Conservation (phyloP, 1,140 invertebrate species). For the Grapholita molesta region DNA sequence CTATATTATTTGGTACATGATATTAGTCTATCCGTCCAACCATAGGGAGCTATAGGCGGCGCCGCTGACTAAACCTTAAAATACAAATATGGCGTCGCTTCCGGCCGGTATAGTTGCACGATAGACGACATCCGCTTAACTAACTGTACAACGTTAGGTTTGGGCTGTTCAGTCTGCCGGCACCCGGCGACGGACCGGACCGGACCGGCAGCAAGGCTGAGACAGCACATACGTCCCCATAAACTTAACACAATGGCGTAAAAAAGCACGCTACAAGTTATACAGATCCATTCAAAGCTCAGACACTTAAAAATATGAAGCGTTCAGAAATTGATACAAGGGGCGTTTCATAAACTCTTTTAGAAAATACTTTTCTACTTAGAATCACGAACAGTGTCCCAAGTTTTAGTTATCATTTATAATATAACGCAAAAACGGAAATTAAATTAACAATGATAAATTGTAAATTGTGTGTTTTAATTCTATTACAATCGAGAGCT, state of each 20-base stretch:
- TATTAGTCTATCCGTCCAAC: slow-evolving; percentile 54
- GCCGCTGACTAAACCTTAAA: neutral
- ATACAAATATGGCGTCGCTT: slow-evolving; percentile 18
- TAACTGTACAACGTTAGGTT: slow-evolving; percentile 47
- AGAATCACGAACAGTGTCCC: no score
- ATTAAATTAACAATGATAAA: no score
- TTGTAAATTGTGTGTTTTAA: no score
- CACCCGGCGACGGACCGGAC: slow-evolving; percentile 14
- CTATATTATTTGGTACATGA: slow-evolving; percentile 73
- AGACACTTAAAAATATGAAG: neutral
- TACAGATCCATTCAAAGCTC: slow-evolving; percentile 7
- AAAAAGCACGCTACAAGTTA: slow-evolving; percentile 5
- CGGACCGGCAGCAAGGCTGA: neutral
- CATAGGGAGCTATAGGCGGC: slow-evolving; percentile 40
- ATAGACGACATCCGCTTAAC: slow-evolving; percentile 38
- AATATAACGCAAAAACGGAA: no score
- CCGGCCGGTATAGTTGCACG: slow-evolving; percentile 55
- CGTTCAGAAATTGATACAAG: neutral
- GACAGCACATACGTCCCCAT: neutral
- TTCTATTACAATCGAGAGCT: no score
- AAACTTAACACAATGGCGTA: slow-evolving; percentile 3
- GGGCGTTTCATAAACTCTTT: no score
- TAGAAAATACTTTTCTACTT: no score
- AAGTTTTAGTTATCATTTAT: no score
- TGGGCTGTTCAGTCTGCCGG: neutral